Percentiles rank a stretch among this genome's conserved stretches.
These are phyloP conservation scores for Athetis lepigone DNA, from an alignment of 2,888 invertebrate genomes.

Conservation along the genomic window DNA sequence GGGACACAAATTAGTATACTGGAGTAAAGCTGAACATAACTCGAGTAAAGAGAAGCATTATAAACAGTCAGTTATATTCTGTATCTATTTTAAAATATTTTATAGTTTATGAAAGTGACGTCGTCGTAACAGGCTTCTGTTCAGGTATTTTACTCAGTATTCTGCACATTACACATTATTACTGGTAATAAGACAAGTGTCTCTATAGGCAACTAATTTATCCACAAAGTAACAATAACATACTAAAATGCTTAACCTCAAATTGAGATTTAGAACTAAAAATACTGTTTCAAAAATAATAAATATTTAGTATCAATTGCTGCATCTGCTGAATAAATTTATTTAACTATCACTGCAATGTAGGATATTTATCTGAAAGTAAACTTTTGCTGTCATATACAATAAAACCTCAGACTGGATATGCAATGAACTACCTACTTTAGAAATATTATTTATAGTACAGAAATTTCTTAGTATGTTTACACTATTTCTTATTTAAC, in stretches of 20 bases:
- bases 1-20: too few species aligned
- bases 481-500: conserved; percentile 39
- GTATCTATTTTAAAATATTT: too few species aligned
- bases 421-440: conserved; percentile 25
- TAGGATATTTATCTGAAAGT: conserved; percentile 5
- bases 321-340: conserved; percentile 1
- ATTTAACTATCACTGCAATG: conserved; percentile 1
- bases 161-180: background rate
- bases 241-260: conserved; percentile 3
- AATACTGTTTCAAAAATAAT: conserved; percentile 38
- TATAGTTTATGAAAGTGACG: too few species aligned
- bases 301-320: conserved; percentile 22
- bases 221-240: conserved; percentile 1
- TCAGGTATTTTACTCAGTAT: background rate
- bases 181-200: background rate
- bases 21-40: background rate
- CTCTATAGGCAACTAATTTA: conserved; percentile 15
- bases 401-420: conserved; percentile 9
- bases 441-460: conserved; percentile 12
- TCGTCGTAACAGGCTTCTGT: background rate
- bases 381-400: conserved; percentile 11
- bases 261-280: conserved; percentile 4
- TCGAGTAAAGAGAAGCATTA: too few species aligned
- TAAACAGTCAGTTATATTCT: too few species aligned
- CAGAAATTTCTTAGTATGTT: conserved; percentile 24